phyloP scores from a whole-genome alignment of 2,113 vertebrate species.

The Meriones unguiculatus region DNA sequence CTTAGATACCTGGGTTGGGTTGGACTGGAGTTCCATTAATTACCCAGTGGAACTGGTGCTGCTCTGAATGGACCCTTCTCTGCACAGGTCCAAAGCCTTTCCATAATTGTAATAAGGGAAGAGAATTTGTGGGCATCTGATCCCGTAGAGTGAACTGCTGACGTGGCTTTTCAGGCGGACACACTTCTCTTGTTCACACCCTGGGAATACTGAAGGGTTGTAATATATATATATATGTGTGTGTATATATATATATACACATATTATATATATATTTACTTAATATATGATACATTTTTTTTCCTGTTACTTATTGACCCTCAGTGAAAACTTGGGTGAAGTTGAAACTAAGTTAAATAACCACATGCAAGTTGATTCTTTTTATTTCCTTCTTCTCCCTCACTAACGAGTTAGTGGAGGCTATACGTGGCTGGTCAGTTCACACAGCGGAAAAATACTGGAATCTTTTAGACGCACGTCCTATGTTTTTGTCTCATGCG shows the following conservation, averaged over 20 bases:
- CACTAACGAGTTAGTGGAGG: neutral
- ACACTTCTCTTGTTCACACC: slow-evolving; percentile 7
- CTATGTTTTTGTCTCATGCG: neutral
- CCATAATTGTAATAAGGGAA: neutral
- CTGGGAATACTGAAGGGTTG: neutral
- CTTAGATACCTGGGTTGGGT: neutral
- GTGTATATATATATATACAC: too few species aligned
- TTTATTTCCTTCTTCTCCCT: neutral
- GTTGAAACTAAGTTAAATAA: neutral
- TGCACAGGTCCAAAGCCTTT: neutral
- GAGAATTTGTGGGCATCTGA: neutral
- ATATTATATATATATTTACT: neutral
- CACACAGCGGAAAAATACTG: neutral
- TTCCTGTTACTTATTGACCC: neutral
- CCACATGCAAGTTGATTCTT: neutral
- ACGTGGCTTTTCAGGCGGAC: neutral
- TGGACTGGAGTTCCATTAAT: neutral
- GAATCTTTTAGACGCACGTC: neutral
- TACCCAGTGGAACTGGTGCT: neutral
- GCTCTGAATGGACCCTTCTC: neutral
- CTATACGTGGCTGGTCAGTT: neutral
- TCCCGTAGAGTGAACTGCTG: neutral
- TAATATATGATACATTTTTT: neutral
- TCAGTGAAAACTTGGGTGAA: neutral
- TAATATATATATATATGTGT: neutral